Evolutionary conservation across 2,797 vertebrate genomes (phyloP).

Genomic region (Propithecus perrieri): DNA sequence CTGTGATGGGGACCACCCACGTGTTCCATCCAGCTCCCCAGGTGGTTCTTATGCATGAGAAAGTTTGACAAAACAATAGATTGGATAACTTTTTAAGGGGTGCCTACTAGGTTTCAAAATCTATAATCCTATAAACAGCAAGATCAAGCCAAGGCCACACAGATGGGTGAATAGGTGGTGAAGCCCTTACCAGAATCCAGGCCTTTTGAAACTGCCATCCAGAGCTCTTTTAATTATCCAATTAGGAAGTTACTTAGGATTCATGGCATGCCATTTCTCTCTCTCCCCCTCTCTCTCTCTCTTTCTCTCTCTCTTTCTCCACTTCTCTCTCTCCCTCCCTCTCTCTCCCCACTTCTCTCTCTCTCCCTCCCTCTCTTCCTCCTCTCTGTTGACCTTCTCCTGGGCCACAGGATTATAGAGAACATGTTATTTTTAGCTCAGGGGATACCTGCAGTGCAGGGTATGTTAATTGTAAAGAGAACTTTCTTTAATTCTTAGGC

Average conservation of each 20-base stretch:
- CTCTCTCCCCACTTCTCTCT: neutral
- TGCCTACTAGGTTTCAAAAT: neutral
- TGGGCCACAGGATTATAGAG: neutral
- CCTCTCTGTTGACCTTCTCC: neutral
- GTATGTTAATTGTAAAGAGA: neutral
- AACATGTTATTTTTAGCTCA: conserved; percentile 20
- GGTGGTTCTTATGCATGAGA: neutral
- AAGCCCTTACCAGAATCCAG: neutral
- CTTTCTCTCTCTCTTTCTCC: neutral
- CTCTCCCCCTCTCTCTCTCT: neutral
- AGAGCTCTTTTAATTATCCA: conserved; percentile 26
- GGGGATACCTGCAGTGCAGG: neutral
- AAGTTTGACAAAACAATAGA: neutral
- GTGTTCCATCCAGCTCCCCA: neutral
- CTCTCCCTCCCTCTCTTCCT: neutral
- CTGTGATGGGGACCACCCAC: neutral
- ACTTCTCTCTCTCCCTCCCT: neutral
- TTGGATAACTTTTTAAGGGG: neutral
- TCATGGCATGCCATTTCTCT: neutral
- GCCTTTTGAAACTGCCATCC: conserved; percentile 15
- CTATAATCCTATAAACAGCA: neutral
- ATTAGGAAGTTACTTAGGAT: conserved; percentile 33
- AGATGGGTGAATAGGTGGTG: neutral
- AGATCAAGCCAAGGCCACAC: neutral
- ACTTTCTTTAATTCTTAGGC: conserved; percentile 15